Evolutionary conservation across 2,113 vertebrate species (phyloP).

Genomic region (Eretmochelys imbricata): DNA sequence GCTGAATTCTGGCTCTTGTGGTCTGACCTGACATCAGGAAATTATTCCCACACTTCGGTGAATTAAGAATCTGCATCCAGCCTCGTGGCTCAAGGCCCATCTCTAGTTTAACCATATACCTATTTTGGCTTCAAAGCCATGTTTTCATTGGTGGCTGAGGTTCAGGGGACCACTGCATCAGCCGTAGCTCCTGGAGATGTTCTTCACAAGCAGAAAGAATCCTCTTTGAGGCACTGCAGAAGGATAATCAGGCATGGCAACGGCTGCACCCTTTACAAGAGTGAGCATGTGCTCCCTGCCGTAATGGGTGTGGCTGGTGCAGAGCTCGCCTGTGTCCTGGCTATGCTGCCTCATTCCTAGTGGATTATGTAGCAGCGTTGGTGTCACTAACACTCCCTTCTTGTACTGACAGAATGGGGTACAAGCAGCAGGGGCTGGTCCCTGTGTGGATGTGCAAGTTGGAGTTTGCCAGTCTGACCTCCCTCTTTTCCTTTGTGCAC

Average conservation of each 20-base stretch:
- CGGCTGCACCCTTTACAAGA: not conserved
- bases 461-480: not conserved
- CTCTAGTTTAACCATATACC: not conserved
- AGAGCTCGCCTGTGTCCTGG: not conserved
- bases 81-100: not conserved
- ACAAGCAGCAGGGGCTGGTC: not conserved
- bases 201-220: not conserved
- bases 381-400: not conserved
- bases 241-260: not conserved
- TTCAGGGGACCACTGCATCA: not conserved
- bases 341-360: not conserved
- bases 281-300: not conserved
- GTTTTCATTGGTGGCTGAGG: not conserved
- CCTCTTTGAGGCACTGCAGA: no score
- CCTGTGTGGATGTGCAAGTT: no score
- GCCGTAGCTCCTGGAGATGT: not conserved
- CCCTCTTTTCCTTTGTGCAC: not conserved
- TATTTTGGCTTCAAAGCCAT: not conserved
- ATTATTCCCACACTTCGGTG: not conserved
- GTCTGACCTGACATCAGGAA: no score
- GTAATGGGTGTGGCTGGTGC: not conserved
- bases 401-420: not conserved
- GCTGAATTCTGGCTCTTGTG: no score
- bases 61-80: not conserved
- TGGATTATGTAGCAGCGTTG: not conserved